Conservation (phyloP, 2,797 vertebrate genomes). For the Ambastaia sidthimunki region DNA sequence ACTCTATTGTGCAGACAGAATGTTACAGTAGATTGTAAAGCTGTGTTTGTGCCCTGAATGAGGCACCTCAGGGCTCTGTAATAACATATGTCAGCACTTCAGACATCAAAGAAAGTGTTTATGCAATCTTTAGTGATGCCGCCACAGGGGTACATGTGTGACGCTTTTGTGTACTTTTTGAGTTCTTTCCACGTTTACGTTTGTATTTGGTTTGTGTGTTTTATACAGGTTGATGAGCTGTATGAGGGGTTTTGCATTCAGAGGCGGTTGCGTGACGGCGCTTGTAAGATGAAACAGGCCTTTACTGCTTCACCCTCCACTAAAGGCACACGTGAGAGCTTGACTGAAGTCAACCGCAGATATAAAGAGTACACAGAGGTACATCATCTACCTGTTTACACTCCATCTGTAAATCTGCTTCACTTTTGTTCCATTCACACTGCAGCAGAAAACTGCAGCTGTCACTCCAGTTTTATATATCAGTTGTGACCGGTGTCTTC, state of each 20-base stretch:
- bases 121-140: background rate
- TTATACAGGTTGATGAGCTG: slow-evolving; percentile 92
- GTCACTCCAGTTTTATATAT: background rate
- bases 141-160: slow-evolving; percentile 32
- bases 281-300: slow-evolving; percentile 96
- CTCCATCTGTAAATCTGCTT: background rate
- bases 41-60: slow-evolving; percentile 30
- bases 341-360: slow-evolving; percentile 90
- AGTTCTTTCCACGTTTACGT: background rate
- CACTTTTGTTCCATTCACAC: background rate
- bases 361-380: slow-evolving; percentile 98
- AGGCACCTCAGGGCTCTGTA: slow-evolving; percentile 8
- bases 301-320: slow-evolving; percentile 91
- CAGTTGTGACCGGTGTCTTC: too few species aligned
- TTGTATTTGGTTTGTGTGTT: too few species aligned
- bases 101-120: slow-evolving; percentile 27
- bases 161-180: slow-evolving; percentile 27
- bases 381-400: slow-evolving; percentile 51
- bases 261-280: slow-evolving; percentile 92
- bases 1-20: slow-evolving; percentile 22
- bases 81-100: slow-evolving; percentile 2
- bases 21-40: slow-evolving; percentile 27
- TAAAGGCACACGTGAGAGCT: slow-evolving; percentile 93
- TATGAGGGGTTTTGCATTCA: slow-evolving; percentile 98
- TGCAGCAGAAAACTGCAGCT: background rate